Evolutionary conservation across 2,797 vertebrate genomes (phyloP), one percentile per base, ranked within the genome.

Genomic region (Nannoperca australis): DNA sequence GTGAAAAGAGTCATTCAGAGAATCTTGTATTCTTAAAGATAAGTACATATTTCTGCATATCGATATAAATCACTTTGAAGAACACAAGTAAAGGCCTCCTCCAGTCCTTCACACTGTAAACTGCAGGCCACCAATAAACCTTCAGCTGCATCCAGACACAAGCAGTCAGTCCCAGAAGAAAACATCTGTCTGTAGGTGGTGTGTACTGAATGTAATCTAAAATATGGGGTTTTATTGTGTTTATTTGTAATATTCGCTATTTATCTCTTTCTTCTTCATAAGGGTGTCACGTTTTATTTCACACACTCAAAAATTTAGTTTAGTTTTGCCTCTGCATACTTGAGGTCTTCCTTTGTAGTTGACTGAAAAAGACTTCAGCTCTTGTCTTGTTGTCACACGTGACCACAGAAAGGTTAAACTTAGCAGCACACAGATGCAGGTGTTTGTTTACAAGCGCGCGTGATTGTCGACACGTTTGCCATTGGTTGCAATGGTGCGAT

Each of bases 391-490:
- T 70, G 70, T 73, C 73, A 59, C n/a, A 53, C 65, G 59, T 50
- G 76, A 38, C 56, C 32, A 53, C 50, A 76, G 12, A 73, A 53
- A 51, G 67, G 40, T 54, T 73, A 79, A 78, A 83, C 73, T 82
- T 85, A 78, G 70, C 59, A 45, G 3, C 40, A 15, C 60, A 42
- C 45, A 32, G 7, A 70, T 47, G n/a, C 79, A 70, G 72, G 67
- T 34, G 79, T 85, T 81, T 81, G 54, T 78, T 82, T 78, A 79
- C 76, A 79, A 17, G 40, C 3, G 2, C 30, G 27, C 51, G 12
- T 70, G 76, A 54, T 40, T 8, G n/a, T 27, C 7, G 1, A 12
- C 42, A n/a, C 2, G 10, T 71, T 40, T 70, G 60, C 54, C n/a
- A 42, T 62, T 42, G 27, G 47, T 7, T 58, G 30, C 30, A n/a